Evolutionary conservation across 2,888 invertebrate species (phyloP).

Genomic region (Cancer borealis): DNA sequence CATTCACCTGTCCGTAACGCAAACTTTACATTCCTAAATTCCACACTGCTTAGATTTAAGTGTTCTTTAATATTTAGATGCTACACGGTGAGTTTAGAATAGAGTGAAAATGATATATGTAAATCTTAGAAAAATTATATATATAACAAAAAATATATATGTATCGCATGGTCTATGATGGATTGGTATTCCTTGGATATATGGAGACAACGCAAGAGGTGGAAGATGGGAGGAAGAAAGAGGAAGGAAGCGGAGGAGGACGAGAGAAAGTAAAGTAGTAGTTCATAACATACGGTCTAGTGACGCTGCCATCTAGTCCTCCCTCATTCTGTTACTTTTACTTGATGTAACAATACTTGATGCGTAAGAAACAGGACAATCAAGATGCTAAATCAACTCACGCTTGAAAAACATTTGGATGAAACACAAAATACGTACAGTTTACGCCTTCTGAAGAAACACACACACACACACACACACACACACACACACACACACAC

Average conservation of each 20-base stretch:
- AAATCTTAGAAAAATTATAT: neutral
- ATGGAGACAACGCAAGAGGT: neutral
- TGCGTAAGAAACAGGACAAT: neutral
- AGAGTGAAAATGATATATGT: neutral
- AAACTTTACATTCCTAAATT: neutral
- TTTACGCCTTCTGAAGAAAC: too few relatives aligned
- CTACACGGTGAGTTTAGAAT: neutral
- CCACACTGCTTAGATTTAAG: neutral
- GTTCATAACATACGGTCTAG: conserved; percentile 3
- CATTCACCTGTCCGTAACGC: neutral
- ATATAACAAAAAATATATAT: neutral
- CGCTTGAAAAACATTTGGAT: neutral
- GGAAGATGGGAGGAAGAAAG: neutral
- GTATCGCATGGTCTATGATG: neutral
- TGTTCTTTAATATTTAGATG: neutral
- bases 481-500: neutral
- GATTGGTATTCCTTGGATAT: neutral
- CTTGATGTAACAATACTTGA: neutral
- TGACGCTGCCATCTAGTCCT: neutral
- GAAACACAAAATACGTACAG: neutral
- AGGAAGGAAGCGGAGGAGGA: neutral
- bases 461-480: neutral
- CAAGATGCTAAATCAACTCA: neutral
- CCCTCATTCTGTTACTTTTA: neutral
- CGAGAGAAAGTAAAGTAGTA: neutral